Evolutionary conservation across 2,113 vertebrate species (phyloP).

Genomic region (Strix uralensis): DNA sequence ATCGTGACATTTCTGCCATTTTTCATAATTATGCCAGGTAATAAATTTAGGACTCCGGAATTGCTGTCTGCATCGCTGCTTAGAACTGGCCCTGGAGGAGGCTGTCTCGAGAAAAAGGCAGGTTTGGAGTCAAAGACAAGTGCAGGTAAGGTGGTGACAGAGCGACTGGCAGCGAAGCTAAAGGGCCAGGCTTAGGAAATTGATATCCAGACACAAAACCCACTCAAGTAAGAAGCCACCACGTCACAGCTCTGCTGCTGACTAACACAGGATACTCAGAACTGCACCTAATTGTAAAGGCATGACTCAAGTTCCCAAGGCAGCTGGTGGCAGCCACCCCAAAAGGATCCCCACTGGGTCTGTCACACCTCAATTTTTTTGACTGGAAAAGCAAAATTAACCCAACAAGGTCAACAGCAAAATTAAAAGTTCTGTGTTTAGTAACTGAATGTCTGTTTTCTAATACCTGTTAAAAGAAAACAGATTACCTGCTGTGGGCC

Average conservation of each 20-base stretch:
- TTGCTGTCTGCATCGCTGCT: background rate
- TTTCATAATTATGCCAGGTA: background rate
- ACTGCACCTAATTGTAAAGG: background rate
- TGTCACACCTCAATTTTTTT: background rate
- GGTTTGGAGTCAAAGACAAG: background rate
- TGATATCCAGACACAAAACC: background rate
- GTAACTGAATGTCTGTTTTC: background rate
- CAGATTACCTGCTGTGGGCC: slow-evolving; percentile 67
- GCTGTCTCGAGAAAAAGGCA: background rate
- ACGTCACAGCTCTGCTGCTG: background rate
- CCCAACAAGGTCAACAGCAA: background rate
- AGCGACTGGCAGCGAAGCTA: background rate
- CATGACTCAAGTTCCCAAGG: background rate
- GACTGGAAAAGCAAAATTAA: background rate
- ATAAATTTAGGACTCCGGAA: background rate
- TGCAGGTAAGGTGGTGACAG: background rate
- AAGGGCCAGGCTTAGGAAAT: background rate
- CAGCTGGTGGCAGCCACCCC: background rate
- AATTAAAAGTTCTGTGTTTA: background rate
- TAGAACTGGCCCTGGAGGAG: background rate
- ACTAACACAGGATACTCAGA: background rate
- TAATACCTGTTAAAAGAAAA: background rate
- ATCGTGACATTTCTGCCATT: background rate
- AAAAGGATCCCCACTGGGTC: background rate
- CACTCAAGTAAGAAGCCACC: background rate